phyloP scores from a whole-genome alignment of 2,888 invertebrate species.

The Patella depressa region DNA sequence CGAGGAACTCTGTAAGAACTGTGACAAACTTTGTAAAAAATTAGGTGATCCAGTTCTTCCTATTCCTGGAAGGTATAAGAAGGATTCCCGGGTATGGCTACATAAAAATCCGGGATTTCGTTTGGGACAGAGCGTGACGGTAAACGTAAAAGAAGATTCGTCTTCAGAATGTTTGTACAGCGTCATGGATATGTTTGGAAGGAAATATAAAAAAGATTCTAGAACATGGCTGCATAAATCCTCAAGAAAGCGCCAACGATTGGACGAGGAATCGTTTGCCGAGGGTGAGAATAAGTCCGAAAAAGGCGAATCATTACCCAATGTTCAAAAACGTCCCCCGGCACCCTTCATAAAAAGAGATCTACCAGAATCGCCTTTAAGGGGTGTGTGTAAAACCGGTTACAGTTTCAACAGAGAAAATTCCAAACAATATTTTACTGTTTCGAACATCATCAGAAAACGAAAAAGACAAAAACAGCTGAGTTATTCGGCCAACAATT shows the following conservation, averaged over 20 bases:
- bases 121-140: neutral
- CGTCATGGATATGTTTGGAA: constrained; percentile 18
- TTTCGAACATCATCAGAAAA: neutral
- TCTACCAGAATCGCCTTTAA: neutral
- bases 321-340: neutral
- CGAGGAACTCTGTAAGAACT: constrained; percentile 3
- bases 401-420: neutral
- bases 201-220: constrained; percentile 27
- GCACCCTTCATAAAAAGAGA: neutral
- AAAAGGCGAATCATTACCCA: neutral
- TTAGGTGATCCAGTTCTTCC: neutral
- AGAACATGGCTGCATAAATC: constrained; percentile 29
- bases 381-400: neutral
- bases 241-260: constrained; percentile 2
- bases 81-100: constrained; percentile 30
- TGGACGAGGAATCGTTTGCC: neutral
- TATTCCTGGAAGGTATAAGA: constrained; percentile 19
- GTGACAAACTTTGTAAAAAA: neutral
- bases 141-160: neutral
- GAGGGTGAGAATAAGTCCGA: neutral
- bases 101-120: constrained; percentile 17
- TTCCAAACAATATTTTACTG: neutral
- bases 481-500: neutral
- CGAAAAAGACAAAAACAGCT: neutral
- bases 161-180: constrained; percentile 15